phyloP scores from a whole-genome alignment of 2,888 invertebrate genomes.

The Dasypolia templi region DNA sequence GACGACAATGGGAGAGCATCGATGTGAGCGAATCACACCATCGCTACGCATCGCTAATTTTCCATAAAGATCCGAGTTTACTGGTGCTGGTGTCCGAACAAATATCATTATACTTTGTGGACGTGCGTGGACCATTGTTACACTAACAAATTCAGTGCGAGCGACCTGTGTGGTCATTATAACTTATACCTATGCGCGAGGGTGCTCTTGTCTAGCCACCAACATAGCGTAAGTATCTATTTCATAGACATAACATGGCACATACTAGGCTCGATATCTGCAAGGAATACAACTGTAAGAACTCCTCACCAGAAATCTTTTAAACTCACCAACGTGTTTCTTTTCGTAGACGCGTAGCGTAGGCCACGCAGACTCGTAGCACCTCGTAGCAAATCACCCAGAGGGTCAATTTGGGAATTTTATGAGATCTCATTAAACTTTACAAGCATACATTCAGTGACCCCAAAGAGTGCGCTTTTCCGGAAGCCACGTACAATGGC shows the following conservation, averaged over 20 bases:
- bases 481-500: constrained; percentile 83
- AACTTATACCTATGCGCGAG: constrained; percentile 56
- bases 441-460: constrained; percentile 73
- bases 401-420: background rate
- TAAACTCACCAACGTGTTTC: background rate
- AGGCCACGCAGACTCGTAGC: constrained; percentile 31
- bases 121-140: constrained; percentile 74
- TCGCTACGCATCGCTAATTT: constrained; percentile 88
- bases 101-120: constrained; percentile 81
- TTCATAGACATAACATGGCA: background rate
- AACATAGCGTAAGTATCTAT: background rate
- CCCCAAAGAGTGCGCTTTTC: constrained; percentile 86
- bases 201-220: constrained; percentile 3
- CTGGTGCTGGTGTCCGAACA: constrained; percentile 81
- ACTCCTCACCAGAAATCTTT: background rate
- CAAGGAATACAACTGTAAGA: background rate
- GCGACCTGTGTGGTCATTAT: constrained; percentile 74
- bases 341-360: constrained; percentile 11
- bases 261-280: background rate
- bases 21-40: constrained; percentile 90
- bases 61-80: constrained; percentile 83
- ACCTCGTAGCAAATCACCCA: constrained; percentile 16
- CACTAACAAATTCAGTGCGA: constrained; percentile 72
- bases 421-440: constrained; percentile 41
- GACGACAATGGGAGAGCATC: constrained; percentile 89